Percentiles rank a stretch among this genome's conserved stretches.
These are phyloP conservation scores for Limnephilus rhombicus DNA, from an alignment of 2,888 invertebrate genomes.

Conservation along the genomic window DNA sequence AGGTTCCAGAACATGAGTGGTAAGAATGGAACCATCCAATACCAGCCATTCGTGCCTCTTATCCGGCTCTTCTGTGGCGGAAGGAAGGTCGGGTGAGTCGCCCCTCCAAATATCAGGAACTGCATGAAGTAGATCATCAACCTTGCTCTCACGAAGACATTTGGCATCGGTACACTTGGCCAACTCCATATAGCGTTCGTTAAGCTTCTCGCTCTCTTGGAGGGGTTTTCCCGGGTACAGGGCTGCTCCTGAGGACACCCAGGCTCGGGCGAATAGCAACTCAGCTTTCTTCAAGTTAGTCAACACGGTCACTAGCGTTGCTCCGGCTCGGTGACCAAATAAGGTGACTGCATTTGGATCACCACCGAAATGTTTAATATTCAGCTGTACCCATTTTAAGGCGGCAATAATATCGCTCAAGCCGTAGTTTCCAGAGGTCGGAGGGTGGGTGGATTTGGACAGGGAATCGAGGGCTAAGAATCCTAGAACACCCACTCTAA, in stretches of 20 bases:
- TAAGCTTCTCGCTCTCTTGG: slow-evolving; percentile 79
- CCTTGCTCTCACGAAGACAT: slow-evolving; percentile 78
- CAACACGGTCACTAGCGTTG: slow-evolving; percentile 88
- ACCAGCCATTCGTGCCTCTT: slow-evolving; percentile 86
- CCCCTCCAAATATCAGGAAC: slow-evolving; percentile 87
- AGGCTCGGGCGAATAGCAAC: slow-evolving; percentile 85
- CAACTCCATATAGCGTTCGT: slow-evolving; percentile 79
- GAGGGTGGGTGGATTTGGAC: slow-evolving; percentile 83
- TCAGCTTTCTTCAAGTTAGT: slow-evolving; percentile 80
- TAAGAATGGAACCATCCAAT: slow-evolving; percentile 84
- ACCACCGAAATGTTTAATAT: slow-evolving; percentile 91
- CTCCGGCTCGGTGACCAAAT: slow-evolving; percentile 91
- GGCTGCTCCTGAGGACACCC: slow-evolving; percentile 89
- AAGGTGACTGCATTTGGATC: slow-evolving; percentile 87
- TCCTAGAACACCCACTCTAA: slow-evolving; percentile 88
- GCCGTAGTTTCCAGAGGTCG: slow-evolving; percentile 91
- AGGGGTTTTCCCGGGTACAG: slow-evolving; percentile 83
- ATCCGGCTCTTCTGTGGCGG: slow-evolving; percentile 76
- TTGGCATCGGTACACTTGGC: slow-evolving; percentile 78
- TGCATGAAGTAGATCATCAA: slow-evolving; percentile 80
- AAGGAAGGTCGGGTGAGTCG: slow-evolving; percentile 77
- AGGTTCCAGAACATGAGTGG: slow-evolving; percentile 81
- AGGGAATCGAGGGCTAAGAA: slow-evolving; percentile 87
- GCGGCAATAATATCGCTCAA: slow-evolving; percentile 88
- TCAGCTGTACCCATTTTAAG: slow-evolving; percentile 88